Percentiles rank a stretch among this genome's conserved stretches.
Conservation (phyloP, 2,888 invertebrate species). For the Drosophila testacea region DNA sequence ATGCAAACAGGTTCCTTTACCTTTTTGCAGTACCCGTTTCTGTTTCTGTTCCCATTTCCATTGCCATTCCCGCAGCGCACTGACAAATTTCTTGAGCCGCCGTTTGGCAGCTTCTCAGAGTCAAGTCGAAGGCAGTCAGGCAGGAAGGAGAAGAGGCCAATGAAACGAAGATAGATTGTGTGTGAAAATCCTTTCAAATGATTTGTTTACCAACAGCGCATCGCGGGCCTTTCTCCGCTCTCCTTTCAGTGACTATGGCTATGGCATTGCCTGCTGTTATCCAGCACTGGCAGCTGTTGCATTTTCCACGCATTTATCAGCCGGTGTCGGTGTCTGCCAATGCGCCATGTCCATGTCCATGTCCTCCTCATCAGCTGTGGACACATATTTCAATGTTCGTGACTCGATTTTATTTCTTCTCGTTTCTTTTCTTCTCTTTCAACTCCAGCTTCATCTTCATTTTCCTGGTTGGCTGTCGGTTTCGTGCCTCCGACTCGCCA, state of each 20-base stretch:
- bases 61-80: constrained; percentile 45
- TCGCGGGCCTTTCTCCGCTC: constrained; percentile 50
- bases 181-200: constrained; percentile 81
- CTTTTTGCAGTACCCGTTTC: background rate
- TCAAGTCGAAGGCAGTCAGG: constrained; percentile 17
- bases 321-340: constrained; percentile 60
- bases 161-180: constrained; percentile 78
- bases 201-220: constrained; percentile 78
- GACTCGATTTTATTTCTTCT: constrained; percentile 67
- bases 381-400: constrained; percentile 80
- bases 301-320: constrained; percentile 82
- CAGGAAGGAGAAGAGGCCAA: constrained; percentile 50
- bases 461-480: constrained; percentile 35
- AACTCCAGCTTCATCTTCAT: constrained; percentile 29
- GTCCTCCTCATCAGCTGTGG: constrained; percentile 73
- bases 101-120: constrained; percentile 40
- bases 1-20: constrained; percentile 51
- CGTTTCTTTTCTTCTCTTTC: constrained; percentile 7
- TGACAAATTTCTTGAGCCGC: constrained; percentile 61
- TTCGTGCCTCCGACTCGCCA: constrained; percentile 52
- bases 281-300: constrained; percentile 80
- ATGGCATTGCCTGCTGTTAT: constrained; percentile 60
- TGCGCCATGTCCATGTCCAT: constrained; percentile 64
- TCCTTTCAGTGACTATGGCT: constrained; percentile 24
- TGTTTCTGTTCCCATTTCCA: constrained; percentile 18